A percentile compares a stretch with the other conserved stretches of the same genome.
Conservation (phyloP, 2,113 vertebrate species). For the Choloepus hoffmanni region DNA sequence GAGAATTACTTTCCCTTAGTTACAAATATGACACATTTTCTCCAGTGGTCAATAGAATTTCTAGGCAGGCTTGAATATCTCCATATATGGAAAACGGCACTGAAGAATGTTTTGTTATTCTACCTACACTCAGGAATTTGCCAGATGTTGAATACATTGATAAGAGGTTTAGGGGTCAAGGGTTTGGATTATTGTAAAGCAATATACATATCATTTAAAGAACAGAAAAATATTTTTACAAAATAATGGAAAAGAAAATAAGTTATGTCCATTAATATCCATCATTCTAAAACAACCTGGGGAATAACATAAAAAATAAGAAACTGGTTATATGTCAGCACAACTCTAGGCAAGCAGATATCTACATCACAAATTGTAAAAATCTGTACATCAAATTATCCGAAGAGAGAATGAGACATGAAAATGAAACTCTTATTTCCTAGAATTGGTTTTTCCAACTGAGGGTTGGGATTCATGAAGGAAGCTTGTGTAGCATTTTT, state of each 20-base stretch:
- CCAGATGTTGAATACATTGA: background rate
- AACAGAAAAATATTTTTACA: background rate
- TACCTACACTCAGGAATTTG: background rate
- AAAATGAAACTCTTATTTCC: background rate
- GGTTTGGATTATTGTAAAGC: background rate
- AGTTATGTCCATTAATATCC: background rate
- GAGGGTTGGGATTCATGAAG: background rate
- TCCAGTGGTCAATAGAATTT: background rate
- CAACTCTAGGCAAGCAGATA: background rate
- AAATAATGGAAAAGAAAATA: background rate
- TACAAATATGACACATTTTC: background rate
- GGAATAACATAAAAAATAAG: background rate
- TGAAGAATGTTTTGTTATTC: background rate
- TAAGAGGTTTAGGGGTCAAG: background rate
- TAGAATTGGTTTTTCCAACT: background rate
- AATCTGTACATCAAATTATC: background rate
- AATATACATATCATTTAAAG: background rate
- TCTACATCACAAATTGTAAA: constrained; percentile 13
- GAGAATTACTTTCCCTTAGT: constrained; percentile 5
- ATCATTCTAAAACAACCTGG: background rate
- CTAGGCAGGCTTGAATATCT: background rate
- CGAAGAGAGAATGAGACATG: background rate
- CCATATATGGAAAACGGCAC: background rate
- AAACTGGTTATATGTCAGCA: background rate
- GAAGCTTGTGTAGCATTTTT: background rate